Evolutionary conservation across 1,140 invertebrate genomes (phyloP).

Genomic region (Branchinecta lindahli): DNA sequence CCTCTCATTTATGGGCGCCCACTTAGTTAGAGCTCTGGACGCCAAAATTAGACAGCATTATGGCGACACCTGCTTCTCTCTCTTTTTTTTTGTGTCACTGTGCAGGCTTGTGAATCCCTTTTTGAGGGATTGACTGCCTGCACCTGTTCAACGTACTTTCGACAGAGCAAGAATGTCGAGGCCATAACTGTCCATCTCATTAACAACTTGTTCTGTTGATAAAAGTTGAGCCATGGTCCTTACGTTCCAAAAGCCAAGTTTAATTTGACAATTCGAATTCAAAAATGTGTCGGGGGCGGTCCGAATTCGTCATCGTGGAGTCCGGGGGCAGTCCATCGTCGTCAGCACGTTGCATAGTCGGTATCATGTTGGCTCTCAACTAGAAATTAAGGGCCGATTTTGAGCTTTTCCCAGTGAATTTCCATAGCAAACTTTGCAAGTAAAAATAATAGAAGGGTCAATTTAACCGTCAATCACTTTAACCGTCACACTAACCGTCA

Average conservation of each 20-base stretch:
- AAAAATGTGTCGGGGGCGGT: background rate
- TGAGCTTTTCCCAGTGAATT: too few relatives aligned
- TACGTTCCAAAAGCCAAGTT: slow-evolving; percentile 8
- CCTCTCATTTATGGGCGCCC: too few relatives aligned
- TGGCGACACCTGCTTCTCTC: slow-evolving; percentile 4
- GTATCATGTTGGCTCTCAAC: slow-evolving; percentile 8
- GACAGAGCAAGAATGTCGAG: background rate
- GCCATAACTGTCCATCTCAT: slow-evolving; percentile 1
- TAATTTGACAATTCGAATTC: background rate
- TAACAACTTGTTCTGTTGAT: background rate
- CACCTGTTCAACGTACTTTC: slow-evolving; percentile 1
- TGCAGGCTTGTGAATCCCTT: background rate
- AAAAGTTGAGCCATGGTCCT: slow-evolving; percentile 8
- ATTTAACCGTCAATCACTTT: too few relatives aligned
- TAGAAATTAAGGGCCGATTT: too few relatives aligned
- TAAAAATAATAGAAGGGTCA: too few relatives aligned
- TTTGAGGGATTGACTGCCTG: background rate
- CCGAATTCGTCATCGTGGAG: too few relatives aligned
- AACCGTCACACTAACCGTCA: too few relatives aligned
- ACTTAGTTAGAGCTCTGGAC: slow-evolving; percentile 4
- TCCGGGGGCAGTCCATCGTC: slow-evolving; percentile 2
- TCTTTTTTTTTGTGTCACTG: slow-evolving; percentile 4
- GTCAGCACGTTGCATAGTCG: slow-evolving; percentile 1
- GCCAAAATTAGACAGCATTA: slow-evolving; percentile 5
- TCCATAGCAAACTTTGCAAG: too few relatives aligned